Evolutionary conservation across 2,797 vertebrate species (phyloP), one percentile per base, ranked within the genome.

Genomic region (Sebastes nivosus): DNA sequence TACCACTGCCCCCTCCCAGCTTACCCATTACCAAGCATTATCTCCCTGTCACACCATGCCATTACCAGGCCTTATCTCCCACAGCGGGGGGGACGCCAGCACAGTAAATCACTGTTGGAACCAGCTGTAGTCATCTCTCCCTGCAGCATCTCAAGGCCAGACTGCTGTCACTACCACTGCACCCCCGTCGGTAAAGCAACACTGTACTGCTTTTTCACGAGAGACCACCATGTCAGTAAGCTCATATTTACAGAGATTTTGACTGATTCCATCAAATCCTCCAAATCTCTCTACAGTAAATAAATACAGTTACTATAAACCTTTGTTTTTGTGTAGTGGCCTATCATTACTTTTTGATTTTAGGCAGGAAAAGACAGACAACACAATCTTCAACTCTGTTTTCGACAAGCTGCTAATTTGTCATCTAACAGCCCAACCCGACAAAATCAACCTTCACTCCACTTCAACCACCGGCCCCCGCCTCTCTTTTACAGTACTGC

Each of bases 41-140:
- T 92, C 92, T 90, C 69, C 80, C 79, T 79, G 90, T 88, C 89
- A 87, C 89, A 89, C 83, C 80, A 87, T 64, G 85, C 79, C 90
- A 91, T 90, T 82, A 92, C 80, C 88, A 87, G 79, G 80, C 87
- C 82, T 93, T 87, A 93, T 92, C 91, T 90, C 85, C 82, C 70
- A 61, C 90, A 70, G 86, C 74, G 73, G 84, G 79, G 77, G 82
- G 75, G 77, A 76, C 73, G 30, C 52, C 57, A 8, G 24, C 42
- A 78, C 77, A 85, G 67, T 87, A 83, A 89, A 87, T 83, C 12
- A 34, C 86, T 87, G 87, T 66, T 84, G 9, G n/a, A 86, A 83
- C 50, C 92, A 90, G 89, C 88, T 92, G 92, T 63, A 70, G 59
- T 78, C 72, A 20, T 76, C 79, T 83, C 82, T 66, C 76, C 83